Percentiles rank a stretch among this genome's conserved stretches.
These are phyloP conservation scores for Apodemus speciosus DNA, from an alignment of 2,113 vertebrate species.

Conservation along the genomic window DNA sequence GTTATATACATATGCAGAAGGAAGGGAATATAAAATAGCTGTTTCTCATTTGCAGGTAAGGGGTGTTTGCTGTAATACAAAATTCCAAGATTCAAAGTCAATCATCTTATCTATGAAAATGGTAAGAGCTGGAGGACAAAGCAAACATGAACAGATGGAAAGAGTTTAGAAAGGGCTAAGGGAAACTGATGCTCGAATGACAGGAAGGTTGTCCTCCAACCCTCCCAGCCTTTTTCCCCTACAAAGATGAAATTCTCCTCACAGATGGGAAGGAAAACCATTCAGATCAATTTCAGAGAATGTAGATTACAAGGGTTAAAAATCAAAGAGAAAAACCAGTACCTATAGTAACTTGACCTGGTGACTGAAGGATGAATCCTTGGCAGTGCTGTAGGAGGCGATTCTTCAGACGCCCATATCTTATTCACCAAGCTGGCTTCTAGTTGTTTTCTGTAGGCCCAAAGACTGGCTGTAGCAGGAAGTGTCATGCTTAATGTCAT, in stretches of 20 bases:
- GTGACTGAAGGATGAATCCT: not conserved
- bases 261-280: not conserved
- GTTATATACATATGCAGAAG: not conserved
- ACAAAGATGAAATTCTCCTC: not conserved
- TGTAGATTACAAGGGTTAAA: not conserved
- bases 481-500: not conserved
- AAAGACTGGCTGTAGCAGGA: not conserved
- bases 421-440: not conserved
- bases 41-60: not conserved
- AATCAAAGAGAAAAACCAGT: not conserved
- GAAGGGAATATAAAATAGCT: not conserved
- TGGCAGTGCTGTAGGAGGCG: rapidly evolving
- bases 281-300: not conserved
- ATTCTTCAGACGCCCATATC: not conserved
- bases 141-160: not conserved
- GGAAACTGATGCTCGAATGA: not conserved
- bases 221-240: too few species aligned
- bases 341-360: too few species aligned
- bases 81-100: not conserved
- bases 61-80: not conserved
- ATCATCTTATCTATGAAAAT: not conserved
- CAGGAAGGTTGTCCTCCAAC: not conserved
- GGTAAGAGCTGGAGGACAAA: not conserved
- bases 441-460: not conserved
- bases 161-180: not conserved